A percentile compares a stretch with the other conserved stretches of the same genome.
Conservation (phyloP, 1,140 invertebrate species). For the Eurosta solidaginis region DNA sequence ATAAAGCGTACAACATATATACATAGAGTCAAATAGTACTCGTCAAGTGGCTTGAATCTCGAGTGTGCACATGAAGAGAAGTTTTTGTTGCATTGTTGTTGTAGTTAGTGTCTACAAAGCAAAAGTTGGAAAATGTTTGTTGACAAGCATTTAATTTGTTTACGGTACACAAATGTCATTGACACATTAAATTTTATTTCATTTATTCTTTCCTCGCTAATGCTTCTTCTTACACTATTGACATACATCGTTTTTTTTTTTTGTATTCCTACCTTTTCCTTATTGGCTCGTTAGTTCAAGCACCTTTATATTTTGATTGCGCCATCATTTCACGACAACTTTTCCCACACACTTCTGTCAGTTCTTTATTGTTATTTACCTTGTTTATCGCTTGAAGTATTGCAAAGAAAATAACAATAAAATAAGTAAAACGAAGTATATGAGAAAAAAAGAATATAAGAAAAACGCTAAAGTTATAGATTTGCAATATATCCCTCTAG, state of each 20-base stretch:
- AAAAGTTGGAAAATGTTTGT: conserved; percentile 12
- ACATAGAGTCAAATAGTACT: too few species aligned
- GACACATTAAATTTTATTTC: conserved; percentile 26
- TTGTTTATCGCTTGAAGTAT: background rate
- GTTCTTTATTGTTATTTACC: background rate
- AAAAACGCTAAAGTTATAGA: background rate
- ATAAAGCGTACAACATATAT: too few species aligned
- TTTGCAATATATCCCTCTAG: conserved; percentile 5
- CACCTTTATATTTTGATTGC: background rate
- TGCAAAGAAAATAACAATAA: conserved; percentile 2
- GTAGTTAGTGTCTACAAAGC: background rate
- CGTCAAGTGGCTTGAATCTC: background rate
- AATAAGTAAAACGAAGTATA: background rate
- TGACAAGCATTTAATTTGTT: conserved; percentile 28
- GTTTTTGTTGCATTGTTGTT: background rate
- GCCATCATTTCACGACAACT: background rate
- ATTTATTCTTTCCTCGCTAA: background rate
- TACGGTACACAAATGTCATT: conserved; percentile 23
- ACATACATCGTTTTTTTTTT: background rate
- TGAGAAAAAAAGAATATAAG: background rate
- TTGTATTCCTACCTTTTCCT: background rate
- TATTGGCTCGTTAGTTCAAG: background rate
- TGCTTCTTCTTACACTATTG: background rate
- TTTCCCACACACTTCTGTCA: background rate
- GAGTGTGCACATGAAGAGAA: background rate